Base-by-base conservation (phyloP, 2,888 invertebrate species). In the Trachelus tabidus region DNA sequence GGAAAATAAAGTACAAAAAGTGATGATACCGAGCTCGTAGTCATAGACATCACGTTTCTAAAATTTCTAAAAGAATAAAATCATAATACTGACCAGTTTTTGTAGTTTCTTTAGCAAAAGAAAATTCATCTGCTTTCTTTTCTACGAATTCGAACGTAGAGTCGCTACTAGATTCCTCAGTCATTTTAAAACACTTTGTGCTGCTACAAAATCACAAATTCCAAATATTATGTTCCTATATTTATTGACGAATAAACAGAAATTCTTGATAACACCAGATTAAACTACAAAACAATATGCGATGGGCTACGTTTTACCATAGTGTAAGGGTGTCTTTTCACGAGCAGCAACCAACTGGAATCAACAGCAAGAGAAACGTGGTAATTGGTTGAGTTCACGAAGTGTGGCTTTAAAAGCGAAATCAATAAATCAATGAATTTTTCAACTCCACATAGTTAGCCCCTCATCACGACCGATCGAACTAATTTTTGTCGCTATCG, bases 111-210 rank as follows among this genome's bases (percentile, higher is more conserved):
- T 85, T 87, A 71, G 87, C 83, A 33, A 84, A 78, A 33, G 83
- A 56, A 40, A 79, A 79, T n/a, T 91, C 90, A 56, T 91, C 90
- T 6, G 86, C 78, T 80, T 88, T 90, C 80, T 89, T 89, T 76
- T 91, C 91, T 11, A 91, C 88, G 80, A 91, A 91, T 85, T 91
- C 91, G 78, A 91, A 91, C 34, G 90, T 90, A 31, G 89, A 90
- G 84, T 91, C 90, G 74, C 90, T 90, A 80, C 89, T 91, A 23
- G 89, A 90, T 84, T 91, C 91, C 83, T 91, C 91, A n/a, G 89
- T 89, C 90, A 90, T 90, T 81, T 80, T 81, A 71, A 56, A 68
- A 30, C 30, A 75, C 9, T 76, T 71, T 76, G 33, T 71, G 40
- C 40, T 40, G 6, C 15, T 56, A 56, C 40, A 9, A 56, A 56